A percentile compares a stretch with the other conserved stretches of the same genome.
These are phyloP conservation scores for Phaethon lepturus DNA, from an alignment of 2,113 vertebrate species.

Conservation along the genomic window DNA sequence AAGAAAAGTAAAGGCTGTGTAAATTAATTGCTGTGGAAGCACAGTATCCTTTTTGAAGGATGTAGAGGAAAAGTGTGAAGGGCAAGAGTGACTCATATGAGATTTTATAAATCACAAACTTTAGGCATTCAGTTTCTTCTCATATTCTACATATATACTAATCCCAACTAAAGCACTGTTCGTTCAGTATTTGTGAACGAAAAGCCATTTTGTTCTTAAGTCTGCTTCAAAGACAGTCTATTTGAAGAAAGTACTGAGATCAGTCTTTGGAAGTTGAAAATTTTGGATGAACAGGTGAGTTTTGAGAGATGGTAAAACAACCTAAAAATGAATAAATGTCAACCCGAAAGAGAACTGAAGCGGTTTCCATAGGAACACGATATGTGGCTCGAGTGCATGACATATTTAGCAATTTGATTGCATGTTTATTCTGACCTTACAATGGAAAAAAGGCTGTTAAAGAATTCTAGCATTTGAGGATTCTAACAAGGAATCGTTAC, in stretches of 20 bases:
- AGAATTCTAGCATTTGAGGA: conserved; percentile 45
- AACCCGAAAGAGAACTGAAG: not conserved
- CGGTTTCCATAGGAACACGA: conserved; percentile 68
- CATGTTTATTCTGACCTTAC: conserved; percentile 65
- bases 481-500: conserved; percentile 5
- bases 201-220: not conserved
- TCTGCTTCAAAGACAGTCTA: not conserved
- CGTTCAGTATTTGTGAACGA: not conserved
- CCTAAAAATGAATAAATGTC: conserved; percentile 30
- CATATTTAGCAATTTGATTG: conserved; percentile 31
- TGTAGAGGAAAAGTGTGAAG: not conserved
- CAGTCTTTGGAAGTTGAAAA: not conserved
- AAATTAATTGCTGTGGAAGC: not conserved
- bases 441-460: conserved; percentile 30
- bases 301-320: not conserved
- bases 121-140: not conserved
- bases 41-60: not conserved
- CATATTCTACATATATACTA: not conserved
- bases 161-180: not conserved
- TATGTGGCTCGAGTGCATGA: not conserved
- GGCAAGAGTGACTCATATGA: not conserved
- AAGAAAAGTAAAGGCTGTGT: not conserved
- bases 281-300: conserved; percentile 7
- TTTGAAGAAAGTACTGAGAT: not conserved
- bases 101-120: not conserved